Base-by-base conservation (phyloP, 2,113 vertebrate species). In the Micronycteris hirsuta region DNA sequence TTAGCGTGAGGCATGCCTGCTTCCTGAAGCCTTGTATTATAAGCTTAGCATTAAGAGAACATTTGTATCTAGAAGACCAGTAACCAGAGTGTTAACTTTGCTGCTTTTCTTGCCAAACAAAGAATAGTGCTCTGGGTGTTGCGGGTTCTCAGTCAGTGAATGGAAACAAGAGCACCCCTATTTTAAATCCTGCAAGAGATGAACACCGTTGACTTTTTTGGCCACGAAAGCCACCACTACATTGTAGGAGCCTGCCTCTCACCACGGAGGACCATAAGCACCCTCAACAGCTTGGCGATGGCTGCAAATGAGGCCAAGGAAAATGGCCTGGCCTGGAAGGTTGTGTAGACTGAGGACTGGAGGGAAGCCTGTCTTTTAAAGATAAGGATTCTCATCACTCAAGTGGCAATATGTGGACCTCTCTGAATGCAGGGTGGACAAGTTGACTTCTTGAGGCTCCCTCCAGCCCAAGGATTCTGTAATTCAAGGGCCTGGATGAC, bases 21-120 rank as follows among this genome's bases (percentile, higher is more conserved):
- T 92, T 36, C 36, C 63, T 54, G 70, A 88, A 92, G 77, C n/a
- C 49, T 71, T 38, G 14, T 8, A 36, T 87, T 71, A 74, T 4
- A 80, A 83, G 74, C 58, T 89, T n/a, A 54, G 28, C 1, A 1
- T 38, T 31, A 49, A 61, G 63, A 86, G 89, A 89, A 85, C 61
- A 91, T 86, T 54, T 61, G 74, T 71, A 68, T 77, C 77, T 94
- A 24, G 70, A 85, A 90, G 81, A 92, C 70, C 28, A 85, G 70
- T 47, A 86, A 67, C 82, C 49, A 86, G 80, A 38, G 22, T 61
- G 41, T 74, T 43, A 74, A 81, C 49, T 67, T 87, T 61, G 14
- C 45, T 26, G 65, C 33, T 83, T 31, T 88, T 56, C 47, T 86
- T n/a, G 31, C 52, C 63, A 82, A 94, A 87, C 41, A 63, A 86